These are phyloP conservation scores for Xestia sexstrigata DNA, from an alignment of 2,888 invertebrate genomes.

Conservation along the genomic window DNA sequence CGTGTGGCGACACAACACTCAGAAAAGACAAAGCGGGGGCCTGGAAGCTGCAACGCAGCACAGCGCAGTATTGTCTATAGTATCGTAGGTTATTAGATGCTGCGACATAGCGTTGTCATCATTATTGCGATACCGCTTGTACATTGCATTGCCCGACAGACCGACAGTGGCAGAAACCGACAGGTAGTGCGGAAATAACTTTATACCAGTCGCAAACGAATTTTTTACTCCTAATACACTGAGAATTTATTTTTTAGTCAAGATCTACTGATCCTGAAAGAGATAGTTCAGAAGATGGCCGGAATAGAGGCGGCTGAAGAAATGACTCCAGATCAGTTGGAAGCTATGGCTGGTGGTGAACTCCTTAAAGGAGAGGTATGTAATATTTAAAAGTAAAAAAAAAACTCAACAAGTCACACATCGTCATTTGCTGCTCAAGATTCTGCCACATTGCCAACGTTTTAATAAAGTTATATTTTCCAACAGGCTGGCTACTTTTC, in stretches of 20 bases:
- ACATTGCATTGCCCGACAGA: not conserved
- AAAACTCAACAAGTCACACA: not conserved
- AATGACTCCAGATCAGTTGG: conserved; percentile 98
- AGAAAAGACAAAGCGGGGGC: not conserved
- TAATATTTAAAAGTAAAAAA: conserved; percentile 72
- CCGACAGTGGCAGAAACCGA: not conserved
- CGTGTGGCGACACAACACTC: not conserved
- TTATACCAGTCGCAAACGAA: not conserved
- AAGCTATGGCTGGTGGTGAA: conserved; percentile 99
- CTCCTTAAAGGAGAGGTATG: conserved; percentile 98
- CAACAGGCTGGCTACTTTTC: conserved; percentile 98
- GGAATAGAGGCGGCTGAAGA: conserved; percentile 99
- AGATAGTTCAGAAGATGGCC: conserved; percentile 99
- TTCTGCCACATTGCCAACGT: not conserved
- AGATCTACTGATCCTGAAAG: conserved; percentile 98
- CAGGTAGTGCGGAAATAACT: not conserved
- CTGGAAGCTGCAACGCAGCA: not conserved
- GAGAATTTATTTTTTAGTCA: conserved; percentile 88
- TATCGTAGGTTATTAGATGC: not conserved
- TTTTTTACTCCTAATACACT: not conserved
- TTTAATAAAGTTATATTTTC: conserved; percentile 43
- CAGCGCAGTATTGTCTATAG: not conserved
- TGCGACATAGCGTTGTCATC: not conserved
- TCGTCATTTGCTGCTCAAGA: not conserved
- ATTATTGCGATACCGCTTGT: not conserved